Evolutionary conservation across 2,113 vertebrate species (phyloP), one percentile per base, ranked within the genome.

Genomic region (Pongo abelii): DNA sequence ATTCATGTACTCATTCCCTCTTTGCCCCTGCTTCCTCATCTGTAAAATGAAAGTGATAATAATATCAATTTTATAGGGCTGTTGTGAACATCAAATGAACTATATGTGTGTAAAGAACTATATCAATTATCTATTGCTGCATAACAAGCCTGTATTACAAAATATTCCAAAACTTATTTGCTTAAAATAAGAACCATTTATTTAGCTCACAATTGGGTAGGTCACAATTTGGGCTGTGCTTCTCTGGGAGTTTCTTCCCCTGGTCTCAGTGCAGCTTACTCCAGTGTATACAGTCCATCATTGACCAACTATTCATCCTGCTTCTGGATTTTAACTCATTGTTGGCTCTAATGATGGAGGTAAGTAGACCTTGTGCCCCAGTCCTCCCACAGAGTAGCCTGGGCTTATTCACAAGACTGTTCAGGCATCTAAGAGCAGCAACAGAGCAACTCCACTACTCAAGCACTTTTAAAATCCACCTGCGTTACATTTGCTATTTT

Each of bases 11-110:
- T 89, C 61, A 84, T 88, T 57, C 46, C 25, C 14, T 79, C 30
- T 96, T 78, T 93, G 32, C 22, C 38, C 94, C 75, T 93, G 55
- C 38, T 90, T 96, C 32, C 75, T 80, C 67, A 35, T 30, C 22
- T 87, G 77, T 89, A 81, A 95, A 89, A 43, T 74, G 17, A 92
- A 17, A 92, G 23, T 93, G 25, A 94, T 83, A 94, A 75, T n/a
- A 94, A 25, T 67, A 46, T 2, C 6, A 67, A 79, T 43, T 84
- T 90, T 72, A 89, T 48, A 46, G 2, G 4, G 10, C 78, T 91
- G 14, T 77, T 50, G 40, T 46, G 5, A 94, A 80, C 57, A 90
- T 85, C 88, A 88, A 85, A 43, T 61, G 48, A 94, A 25, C 25
- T 48, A 30, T 55, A 46, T 30, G 30, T 86, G 25, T 86, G 4